Percentiles rank a stretch among this genome's conserved stretches.
Evolutionary conservation across 2,113 vertebrate genomes (phyloP).

Genomic region (Spheniscus mendiculus): DNA sequence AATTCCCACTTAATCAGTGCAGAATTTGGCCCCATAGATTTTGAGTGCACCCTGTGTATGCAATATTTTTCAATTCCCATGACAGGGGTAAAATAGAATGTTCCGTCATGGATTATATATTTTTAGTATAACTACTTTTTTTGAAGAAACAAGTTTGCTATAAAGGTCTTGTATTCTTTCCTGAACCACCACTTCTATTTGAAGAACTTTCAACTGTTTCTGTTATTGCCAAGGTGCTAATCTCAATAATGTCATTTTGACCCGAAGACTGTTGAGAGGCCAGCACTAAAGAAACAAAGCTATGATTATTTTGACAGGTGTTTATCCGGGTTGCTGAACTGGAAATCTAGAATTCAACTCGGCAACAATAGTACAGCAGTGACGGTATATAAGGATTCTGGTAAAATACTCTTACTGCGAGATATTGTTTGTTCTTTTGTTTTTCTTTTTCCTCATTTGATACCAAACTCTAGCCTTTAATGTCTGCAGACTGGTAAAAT

Average conservation of each 20-base stretch:
- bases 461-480: not conserved
- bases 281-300: not conserved
- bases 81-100: not conserved
- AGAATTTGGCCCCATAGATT: not conserved
- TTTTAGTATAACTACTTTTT: not conserved
- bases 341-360: not conserved
- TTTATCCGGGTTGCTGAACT: not conserved
- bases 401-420: not conserved
- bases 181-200: not conserved
- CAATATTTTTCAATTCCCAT: not conserved
- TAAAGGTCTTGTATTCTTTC: not conserved
- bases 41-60: not conserved
- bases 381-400: not conserved
- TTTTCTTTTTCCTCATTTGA: not conserved
- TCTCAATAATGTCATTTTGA: not conserved
- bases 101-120: not conserved
- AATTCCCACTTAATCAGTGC: not conserved
- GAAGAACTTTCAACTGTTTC: not conserved
- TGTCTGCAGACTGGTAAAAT: not conserved
- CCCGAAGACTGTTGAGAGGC: not conserved
- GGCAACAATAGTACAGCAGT: not conserved
- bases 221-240: not conserved
- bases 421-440: not conserved
- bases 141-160: not conserved
- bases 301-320: not conserved